Conservation (phyloP, 2,797 vertebrate genomes). For the Galaxias olidus region DNA sequence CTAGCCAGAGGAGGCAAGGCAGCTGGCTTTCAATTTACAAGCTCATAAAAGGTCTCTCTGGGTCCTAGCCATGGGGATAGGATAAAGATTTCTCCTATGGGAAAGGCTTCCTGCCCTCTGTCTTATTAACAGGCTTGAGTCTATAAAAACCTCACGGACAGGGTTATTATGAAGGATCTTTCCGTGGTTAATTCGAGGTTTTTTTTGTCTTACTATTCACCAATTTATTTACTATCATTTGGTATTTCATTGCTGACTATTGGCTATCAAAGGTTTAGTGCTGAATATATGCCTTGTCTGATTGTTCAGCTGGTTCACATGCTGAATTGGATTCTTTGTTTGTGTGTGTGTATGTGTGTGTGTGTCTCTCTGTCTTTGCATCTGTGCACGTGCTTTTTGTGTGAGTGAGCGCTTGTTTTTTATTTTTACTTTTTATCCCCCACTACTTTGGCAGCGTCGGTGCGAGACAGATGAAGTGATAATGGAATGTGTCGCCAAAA, state of each 20-base stretch:
- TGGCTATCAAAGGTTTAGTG: background rate
- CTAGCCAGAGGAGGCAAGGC: background rate
- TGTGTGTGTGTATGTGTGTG: too few species aligned
- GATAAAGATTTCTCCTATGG: slow-evolving; percentile 20
- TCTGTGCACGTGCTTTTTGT: too few species aligned
- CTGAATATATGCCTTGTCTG: slow-evolving; percentile 11
- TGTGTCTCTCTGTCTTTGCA: background rate
- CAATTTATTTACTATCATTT: slow-evolving; percentile 20
- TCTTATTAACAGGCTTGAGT: slow-evolving; percentile 12
- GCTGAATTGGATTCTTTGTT: slow-evolving; percentile 11
- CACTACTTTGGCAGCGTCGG: background rate
- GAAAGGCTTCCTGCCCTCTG: background rate
- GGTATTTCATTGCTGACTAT: slow-evolving; percentile 1
- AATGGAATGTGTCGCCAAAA: background rate
- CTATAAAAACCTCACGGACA: slow-evolving; percentile 12
- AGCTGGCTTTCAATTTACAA: slow-evolving; percentile 12
- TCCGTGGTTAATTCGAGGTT: slow-evolving; percentile 17
- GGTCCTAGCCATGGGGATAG: slow-evolving; percentile 8
- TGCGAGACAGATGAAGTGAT: background rate
- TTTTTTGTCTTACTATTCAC: background rate
- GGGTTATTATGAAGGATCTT: background rate
- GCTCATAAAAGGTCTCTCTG: slow-evolving; percentile 17
- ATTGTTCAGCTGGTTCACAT: slow-evolving; percentile 29
- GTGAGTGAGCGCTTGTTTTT: too few species aligned
- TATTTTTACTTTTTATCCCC: background rate